Evolutionary conservation across 2,888 invertebrate species (phyloP).

Genomic region (Metellina segmentata): DNA sequence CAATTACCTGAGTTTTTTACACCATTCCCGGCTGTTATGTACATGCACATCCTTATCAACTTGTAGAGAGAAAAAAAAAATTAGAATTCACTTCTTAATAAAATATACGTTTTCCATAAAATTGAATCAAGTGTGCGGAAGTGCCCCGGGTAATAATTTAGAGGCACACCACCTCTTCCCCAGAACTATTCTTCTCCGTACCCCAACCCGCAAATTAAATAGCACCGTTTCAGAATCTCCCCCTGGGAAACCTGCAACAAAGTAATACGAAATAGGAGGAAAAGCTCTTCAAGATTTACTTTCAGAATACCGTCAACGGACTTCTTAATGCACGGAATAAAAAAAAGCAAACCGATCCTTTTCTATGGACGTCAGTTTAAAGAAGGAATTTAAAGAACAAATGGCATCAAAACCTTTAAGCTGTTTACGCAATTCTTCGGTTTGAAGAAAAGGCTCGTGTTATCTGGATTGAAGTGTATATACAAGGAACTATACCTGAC

Average conservation of each 20-base stretch:
- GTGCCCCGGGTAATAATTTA: too few species aligned
- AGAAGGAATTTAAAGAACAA: constrained; percentile 62
- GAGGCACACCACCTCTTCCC: too few species aligned
- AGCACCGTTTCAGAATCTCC: constrained; percentile 5
- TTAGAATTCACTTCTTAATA: too few species aligned
- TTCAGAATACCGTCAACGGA: constrained; percentile 30
- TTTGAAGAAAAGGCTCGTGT: constrained; percentile 6
- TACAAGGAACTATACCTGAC: constrained; percentile 60
- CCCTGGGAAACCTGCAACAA: neutral
- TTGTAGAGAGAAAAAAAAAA: too few species aligned
- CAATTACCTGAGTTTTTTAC: too few species aligned
- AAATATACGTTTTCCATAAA: too few species aligned
- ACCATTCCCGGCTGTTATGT: too few species aligned
- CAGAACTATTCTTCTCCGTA: too few species aligned
- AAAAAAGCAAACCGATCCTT: constrained; percentile 36
- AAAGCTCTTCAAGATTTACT: neutral
- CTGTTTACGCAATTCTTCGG: constrained; percentile 64
- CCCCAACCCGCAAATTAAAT: neutral
- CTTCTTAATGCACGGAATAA: constrained; percentile 11
- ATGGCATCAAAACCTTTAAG: constrained; percentile 71
- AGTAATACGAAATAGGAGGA: neutral
- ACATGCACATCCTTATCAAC: too few species aligned
- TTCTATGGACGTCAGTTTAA: constrained; percentile 47
- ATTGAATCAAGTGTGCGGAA: too few species aligned
- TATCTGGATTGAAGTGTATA: constrained; percentile 64